A percentile compares a stretch with the other conserved stretches of the same genome.
Evolutionary conservation across 1,140 invertebrate genomes (phyloP).

Genomic region (Oryctes rhinoceros): DNA sequence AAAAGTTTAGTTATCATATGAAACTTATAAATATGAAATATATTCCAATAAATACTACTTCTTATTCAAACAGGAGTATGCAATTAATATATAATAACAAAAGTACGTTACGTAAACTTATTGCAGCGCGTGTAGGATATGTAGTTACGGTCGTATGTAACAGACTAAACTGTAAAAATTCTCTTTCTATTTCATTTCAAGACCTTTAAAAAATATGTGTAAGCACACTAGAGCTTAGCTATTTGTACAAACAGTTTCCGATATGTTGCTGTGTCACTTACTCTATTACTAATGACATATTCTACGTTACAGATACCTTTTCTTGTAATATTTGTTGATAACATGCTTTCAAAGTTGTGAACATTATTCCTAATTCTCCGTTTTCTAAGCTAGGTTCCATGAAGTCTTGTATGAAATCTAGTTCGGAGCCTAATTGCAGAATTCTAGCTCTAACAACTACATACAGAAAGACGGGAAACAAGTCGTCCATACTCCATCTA

Average conservation of each 20-base stretch:
- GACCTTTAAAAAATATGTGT: too few species aligned
- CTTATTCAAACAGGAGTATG: too few species aligned
- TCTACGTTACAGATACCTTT: conserved; percentile 64
- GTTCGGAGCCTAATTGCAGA: conserved; percentile 84
- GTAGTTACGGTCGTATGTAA: too few species aligned
- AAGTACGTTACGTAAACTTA: too few species aligned
- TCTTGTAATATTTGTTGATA: conserved; percentile 78
- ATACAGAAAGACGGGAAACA: conserved; percentile 87
- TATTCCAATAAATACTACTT: too few species aligned
- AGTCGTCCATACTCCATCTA: conserved; percentile 84
- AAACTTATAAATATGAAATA: too few species aligned
- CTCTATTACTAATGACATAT: neutral
- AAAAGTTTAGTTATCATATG: too few species aligned
- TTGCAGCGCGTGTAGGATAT: too few species aligned
- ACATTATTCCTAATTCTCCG: conserved; percentile 85
- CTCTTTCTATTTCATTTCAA: too few species aligned
- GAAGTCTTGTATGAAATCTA: conserved; percentile 85
- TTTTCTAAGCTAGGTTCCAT: conserved; percentile 78
- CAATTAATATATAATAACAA: too few species aligned
- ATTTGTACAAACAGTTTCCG: conserved; percentile 11
- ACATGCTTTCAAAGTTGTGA: conserved; percentile 81
- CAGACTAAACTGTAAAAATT: too few species aligned
- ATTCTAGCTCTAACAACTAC: conserved; percentile 83
- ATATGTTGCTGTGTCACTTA: neutral
- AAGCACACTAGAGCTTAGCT: too few species aligned